Conservation (phyloP, 2,797 vertebrate species). For the Avahi laniger region DNA sequence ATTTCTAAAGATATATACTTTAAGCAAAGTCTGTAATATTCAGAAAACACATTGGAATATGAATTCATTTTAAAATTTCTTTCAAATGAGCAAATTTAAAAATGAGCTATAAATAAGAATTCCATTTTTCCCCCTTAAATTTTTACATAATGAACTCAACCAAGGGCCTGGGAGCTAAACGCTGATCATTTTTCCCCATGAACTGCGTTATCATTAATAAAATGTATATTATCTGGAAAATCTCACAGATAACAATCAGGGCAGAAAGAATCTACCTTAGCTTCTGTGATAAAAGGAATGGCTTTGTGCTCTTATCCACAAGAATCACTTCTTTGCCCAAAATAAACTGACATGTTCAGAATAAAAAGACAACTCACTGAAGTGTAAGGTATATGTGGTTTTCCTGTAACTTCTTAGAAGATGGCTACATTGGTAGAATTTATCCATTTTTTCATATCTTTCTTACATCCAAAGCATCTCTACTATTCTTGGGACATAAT, state of each 20-base stretch:
- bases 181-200: background rate
- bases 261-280: background rate
- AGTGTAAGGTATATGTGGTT: background rate
- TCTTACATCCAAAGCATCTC: background rate
- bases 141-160: slow-evolving; percentile 13
- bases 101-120: slow-evolving; percentile 21
- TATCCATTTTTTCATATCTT: too few species aligned
- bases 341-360: background rate
- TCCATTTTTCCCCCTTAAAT: slow-evolving; percentile 5
- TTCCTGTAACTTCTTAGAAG: background rate
- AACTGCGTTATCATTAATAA: slow-evolving; percentile 2
- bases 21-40: background rate
- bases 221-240: background rate
- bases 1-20: slow-evolving; percentile 32
- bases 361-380: background rate
- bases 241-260: background rate
- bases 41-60: background rate
- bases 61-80: background rate
- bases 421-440: background rate
- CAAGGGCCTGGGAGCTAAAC: background rate
- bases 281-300: background rate
- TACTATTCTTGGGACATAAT: background rate
- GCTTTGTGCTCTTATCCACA: background rate
- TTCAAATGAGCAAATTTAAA: slow-evolving; percentile 25
- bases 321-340: background rate